Base-by-base conservation (phyloP, 2,113 vertebrate species). In the Plectropomus leopardus region DNA sequence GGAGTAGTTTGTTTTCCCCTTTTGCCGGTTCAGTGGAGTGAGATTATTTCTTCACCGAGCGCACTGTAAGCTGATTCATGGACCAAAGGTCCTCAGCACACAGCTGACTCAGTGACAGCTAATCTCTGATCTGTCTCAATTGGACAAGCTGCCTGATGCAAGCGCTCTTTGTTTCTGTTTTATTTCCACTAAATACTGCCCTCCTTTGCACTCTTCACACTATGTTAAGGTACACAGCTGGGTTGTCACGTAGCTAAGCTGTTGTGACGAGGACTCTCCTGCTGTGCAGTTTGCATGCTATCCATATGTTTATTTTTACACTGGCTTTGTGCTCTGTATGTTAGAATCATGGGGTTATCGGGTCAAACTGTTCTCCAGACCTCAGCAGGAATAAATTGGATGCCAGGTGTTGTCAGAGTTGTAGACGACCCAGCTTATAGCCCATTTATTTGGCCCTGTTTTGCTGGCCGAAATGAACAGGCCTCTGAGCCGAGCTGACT, bases 51-150 rank as follows among this genome's bases (percentile, higher is more conserved):
- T 23, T 68, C 76, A 50, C 26, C 0, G 16, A 24, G 4, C 21
- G 36, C 0, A 34, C 48, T 57, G n/a, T 93, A 90, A 93, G 73
- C 83, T 85, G 85, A 91, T 93, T 93, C 78, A 80, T 19, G 24
- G 91, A 82, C 59, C 91, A 92, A 94, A 94, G 93, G 92, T 94
- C 84, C 47, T 80, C n/a, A 0, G 68, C 69, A 84, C 73, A 85
- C 40, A 78, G 89, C 90, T 93, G 91, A 94, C 72, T 89, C 86
- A 69, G 80, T 78, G 76, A 82, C 72, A 50, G 74, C 77, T 90
- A 92, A 92, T 92, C 90, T 86, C 61, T 78, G 77, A 79, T 86
- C 61, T 53, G 40, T 77, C 78, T 90, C 68, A 55, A 40, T 66
- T 67, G 59, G n/a, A n/a, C n/a, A n/a, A n/a, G n/a, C n/a, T n/a